Percentiles rank a stretch among this genome's conserved stretches.
These are phyloP conservation scores for Grammatotria lemairii DNA, from an alignment of 2,113 vertebrate genomes.

Conservation along the genomic window DNA sequence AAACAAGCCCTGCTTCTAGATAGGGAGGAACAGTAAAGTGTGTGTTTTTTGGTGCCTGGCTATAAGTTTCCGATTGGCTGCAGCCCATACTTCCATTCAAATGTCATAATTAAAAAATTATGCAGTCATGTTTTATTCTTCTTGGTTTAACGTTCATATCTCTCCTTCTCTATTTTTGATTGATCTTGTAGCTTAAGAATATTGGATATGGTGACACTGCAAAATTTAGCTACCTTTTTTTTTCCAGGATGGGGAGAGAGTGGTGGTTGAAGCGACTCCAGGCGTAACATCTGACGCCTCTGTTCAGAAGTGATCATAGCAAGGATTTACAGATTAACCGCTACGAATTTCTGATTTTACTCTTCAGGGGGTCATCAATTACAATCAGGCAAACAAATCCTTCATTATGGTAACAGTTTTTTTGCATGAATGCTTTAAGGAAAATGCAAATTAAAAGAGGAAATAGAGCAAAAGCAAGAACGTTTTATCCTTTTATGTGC, in stretches of 20 bases:
- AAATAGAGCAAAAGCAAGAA: constrained; percentile 62
- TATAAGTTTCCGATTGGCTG: not conserved
- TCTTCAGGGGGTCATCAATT: not conserved
- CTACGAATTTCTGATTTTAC: constrained; percentile 41
- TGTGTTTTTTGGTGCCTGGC: not conserved
- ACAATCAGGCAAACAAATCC: constrained; percentile 44
- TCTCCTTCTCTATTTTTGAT: not conserved
- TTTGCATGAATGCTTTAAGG: constrained; percentile 40
- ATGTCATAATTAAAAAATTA: not conserved
- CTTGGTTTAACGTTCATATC: not conserved
- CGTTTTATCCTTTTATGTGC: constrained; percentile 54
- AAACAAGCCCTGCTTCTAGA: constrained; percentile 41
- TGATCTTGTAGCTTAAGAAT: not conserved
- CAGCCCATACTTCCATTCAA: not conserved
- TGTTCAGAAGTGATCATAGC: not conserved
- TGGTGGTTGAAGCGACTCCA: not conserved
- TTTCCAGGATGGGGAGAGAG: not conserved
- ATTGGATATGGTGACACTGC: not conserved
- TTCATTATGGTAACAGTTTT: constrained; percentile 55
- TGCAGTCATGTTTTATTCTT: not conserved
- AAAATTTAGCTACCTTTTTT: not conserved
- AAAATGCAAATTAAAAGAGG: constrained; percentile 65
- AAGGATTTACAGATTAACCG: constrained; percentile 19
- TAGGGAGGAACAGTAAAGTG: not conserved
- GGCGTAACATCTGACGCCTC: not conserved